Percentiles rank a stretch among this genome's conserved stretches.
Evolutionary conservation across 1,140 invertebrate genomes (phyloP).

Genomic region (Euglossa dilemma): DNA sequence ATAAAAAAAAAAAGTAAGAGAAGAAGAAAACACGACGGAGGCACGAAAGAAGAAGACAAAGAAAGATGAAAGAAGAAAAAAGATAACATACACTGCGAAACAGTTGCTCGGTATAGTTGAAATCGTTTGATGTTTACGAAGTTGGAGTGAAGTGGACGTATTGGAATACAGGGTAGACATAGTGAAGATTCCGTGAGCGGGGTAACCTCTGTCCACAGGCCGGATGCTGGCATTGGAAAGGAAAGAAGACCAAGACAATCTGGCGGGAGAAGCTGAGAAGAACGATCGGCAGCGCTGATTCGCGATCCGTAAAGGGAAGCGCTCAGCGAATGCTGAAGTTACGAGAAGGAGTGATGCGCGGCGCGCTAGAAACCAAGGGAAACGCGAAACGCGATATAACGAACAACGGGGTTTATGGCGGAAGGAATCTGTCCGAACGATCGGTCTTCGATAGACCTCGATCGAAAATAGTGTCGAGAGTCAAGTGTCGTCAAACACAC

Average conservation of each 20-base stretch:
- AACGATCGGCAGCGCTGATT: not conserved
- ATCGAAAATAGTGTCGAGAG: constrained; percentile 19
- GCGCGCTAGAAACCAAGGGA: constrained; percentile 31
- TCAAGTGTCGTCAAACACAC: not conserved
- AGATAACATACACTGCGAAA: too few species aligned
- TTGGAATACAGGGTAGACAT: constrained; percentile 32
- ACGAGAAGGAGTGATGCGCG: constrained; percentile 54
- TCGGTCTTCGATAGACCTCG: constrained; percentile 19
- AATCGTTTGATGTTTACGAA: constrained; percentile 14
- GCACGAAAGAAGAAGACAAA: too few species aligned
- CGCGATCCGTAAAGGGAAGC: not conserved
- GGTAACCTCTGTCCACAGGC: not conserved
- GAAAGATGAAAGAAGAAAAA: too few species aligned
- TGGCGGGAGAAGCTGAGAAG: not conserved
- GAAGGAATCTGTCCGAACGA: constrained; percentile 36
- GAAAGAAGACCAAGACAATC: constrained; percentile 35
- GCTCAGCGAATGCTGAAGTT: constrained; percentile 38
- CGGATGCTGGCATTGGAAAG: not conserved
- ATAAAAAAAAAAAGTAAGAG: too few species aligned
- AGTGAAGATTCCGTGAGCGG: constrained; percentile 37
- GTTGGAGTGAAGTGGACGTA: constrained; percentile 1
- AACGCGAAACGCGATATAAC: constrained; percentile 52
- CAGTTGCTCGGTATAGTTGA: not conserved
- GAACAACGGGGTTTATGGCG: constrained; percentile 46
- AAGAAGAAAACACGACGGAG: too few species aligned